Base-by-base conservation (phyloP, 2,113 vertebrate genomes). In the Clarias batrachus region DNA sequence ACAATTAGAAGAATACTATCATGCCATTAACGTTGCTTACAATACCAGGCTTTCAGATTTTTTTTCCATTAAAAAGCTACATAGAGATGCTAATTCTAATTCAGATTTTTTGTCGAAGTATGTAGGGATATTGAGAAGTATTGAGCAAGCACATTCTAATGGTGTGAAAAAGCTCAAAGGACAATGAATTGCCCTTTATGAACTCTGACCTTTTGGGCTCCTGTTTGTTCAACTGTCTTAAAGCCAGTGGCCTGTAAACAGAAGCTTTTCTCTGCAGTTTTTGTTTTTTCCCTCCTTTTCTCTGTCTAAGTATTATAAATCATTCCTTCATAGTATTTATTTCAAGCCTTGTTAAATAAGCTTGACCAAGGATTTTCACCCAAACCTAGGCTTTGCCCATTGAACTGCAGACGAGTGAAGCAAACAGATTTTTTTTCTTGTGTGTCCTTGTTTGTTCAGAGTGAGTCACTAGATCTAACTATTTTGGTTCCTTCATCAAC, bases 181-280 rank as follows among this genome's bases (percentile, higher is more conserved):
- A 88, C 81, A 89, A 91, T 83, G 82, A 86, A 65, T 73, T 63
- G 19, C 81, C 88, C 56, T 87, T 77, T 48, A 76, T 86, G 87
- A 88, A 84, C 89, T 85, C 81, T 84, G 89, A 89, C 88, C 88
- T 86, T 62, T 57, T 59, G 66, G 59, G 70, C 74, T 78, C 59
- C 70, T 82, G 66, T 65, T 89, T 90, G 89, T 89, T 87, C 84
- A 68, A 88, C 73, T 88, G 87, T 54, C 17, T 83, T 62, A 80
- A 81, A 83, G 68, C 81, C 84, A 88, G 87, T 90, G 81, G 82
- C 84, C 66, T 79, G 62, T 78, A 86, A 80, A 82, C 71, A 76
- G 27, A 41, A 73, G 57, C 84, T 83, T 85, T 81, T 83, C 66
- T 66, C 10, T 33, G 21, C 62, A 13, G 54, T 82, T 87, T 80